Evolutionary conservation across 2,888 invertebrate species (phyloP).

Genomic region (Agrotis segetum): DNA sequence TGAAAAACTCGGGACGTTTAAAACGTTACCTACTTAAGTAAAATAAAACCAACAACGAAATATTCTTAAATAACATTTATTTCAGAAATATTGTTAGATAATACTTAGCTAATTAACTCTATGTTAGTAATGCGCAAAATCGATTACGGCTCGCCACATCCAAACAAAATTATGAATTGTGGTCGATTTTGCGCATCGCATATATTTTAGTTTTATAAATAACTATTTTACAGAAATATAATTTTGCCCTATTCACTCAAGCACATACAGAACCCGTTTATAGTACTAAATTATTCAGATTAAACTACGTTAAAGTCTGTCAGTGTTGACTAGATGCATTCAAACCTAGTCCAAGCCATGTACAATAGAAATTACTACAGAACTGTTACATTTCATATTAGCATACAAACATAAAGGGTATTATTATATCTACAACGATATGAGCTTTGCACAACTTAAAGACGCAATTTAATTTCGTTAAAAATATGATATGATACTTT

Average conservation of each 20-base stretch:
- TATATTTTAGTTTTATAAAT: slow-evolving; percentile 57
- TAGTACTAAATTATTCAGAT: slow-evolving; percentile 35
- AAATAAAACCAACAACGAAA: slow-evolving; percentile 46
- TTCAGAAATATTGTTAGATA: slow-evolving; percentile 57
- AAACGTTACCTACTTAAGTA: slow-evolving; percentile 1
- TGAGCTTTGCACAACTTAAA: slow-evolving; percentile 63
- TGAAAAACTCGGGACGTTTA: slow-evolving; percentile 25
- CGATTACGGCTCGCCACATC: slow-evolving; percentile 43
- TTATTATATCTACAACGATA: slow-evolving; percentile 79
- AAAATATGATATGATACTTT: slow-evolving; percentile 68
- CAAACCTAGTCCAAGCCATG: slow-evolving; percentile 65
- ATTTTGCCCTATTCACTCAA: slow-evolving; percentile 54
- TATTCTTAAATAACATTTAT: slow-evolving; percentile 56
- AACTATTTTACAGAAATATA: slow-evolving; percentile 60
- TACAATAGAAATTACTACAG: slow-evolving; percentile 42
- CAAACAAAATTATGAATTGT: slow-evolving; percentile 53
- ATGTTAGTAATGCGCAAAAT: slow-evolving; percentile 63
- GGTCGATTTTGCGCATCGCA: slow-evolving; percentile 63
- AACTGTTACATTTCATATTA: slow-evolving; percentile 46
- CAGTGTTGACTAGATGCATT: slow-evolving; percentile 70
- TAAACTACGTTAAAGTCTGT: slow-evolving; percentile 60
- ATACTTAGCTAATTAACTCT: slow-evolving; percentile 56
- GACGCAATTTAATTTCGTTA: slow-evolving; percentile 58
- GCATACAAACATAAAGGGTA: slow-evolving; percentile 40
- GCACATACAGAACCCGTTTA: slow-evolving; percentile 46